Evolutionary conservation across 2,888 invertebrate species (phyloP).

Genomic region (Notodonta dromedarius): DNA sequence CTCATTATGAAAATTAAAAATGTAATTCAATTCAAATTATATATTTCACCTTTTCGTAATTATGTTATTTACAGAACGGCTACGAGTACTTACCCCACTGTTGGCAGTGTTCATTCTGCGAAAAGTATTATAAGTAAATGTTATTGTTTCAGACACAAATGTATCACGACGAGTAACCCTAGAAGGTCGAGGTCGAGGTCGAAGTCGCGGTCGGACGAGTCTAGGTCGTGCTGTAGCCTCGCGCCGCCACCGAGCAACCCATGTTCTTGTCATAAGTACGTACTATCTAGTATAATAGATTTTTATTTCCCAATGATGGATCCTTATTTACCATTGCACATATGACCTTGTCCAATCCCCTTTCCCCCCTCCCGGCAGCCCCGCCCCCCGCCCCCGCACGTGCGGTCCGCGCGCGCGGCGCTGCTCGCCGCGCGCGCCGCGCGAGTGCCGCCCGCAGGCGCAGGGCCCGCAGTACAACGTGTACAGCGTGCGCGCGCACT

Average conservation of each 20-base stretch:
- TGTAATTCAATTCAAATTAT: too few species aligned
- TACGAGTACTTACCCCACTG: too few species aligned
- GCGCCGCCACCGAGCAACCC: neutral
- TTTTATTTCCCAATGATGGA: too few species aligned
- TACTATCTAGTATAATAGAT: neutral
- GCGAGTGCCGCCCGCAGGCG: slow-evolving; percentile 5
- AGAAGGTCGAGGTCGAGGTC: slow-evolving; percentile 51
- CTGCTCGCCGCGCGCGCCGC: slow-evolving; percentile 15
- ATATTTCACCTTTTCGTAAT: too few species aligned
- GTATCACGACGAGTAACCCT: slow-evolving; percentile 36
- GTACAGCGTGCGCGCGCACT: slow-evolving; percentile 49
- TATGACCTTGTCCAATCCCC: neutral
- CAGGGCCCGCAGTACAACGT: slow-evolving; percentile 45
- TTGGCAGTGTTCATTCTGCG: neutral
- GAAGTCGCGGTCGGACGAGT: slow-evolving; percentile 48
- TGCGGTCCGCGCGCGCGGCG: slow-evolving; percentile 25
- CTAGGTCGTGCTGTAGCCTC: slow-evolving; percentile 57
- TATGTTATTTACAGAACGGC: too few species aligned
- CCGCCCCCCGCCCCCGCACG: neutral
- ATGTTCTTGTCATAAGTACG: slow-evolving; percentile 26
- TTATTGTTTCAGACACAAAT: slow-evolving; percentile 49
- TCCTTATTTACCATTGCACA: too few species aligned
- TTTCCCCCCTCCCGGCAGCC: neutral
- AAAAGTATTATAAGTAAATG: too few species aligned
- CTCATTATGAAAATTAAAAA: too few species aligned